Conservation (phyloP, 2,797 vertebrate species). For the Pseudochirops corinnae region DNA sequence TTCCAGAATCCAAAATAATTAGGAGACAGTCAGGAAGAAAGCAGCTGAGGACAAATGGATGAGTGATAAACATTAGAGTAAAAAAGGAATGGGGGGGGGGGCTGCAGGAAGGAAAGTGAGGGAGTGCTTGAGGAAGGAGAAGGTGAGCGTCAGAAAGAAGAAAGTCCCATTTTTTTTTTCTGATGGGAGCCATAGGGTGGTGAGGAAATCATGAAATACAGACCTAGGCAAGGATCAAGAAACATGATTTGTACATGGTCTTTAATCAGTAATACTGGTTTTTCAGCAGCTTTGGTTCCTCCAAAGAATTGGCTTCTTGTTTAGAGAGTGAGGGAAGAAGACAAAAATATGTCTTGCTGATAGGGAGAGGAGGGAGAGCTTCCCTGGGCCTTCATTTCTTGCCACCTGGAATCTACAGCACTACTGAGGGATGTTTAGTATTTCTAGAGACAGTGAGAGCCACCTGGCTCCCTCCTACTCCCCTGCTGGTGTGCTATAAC, state of each 20-base stretch:
- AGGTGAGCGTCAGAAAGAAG: neutral
- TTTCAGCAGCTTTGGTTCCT: neutral
- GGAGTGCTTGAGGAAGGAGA: neutral
- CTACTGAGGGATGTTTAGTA: neutral
- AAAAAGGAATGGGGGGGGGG: neutral
- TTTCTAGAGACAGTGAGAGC: neutral
- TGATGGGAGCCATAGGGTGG: neutral
- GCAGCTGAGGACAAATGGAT: neutral
- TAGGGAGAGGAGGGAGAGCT: neutral
- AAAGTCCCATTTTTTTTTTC: neutral
- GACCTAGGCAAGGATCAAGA: neutral
- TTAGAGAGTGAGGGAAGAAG: neutral
- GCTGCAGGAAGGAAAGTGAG: neutral
- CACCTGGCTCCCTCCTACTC: constrained; percentile 20
- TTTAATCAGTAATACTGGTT: neutral
- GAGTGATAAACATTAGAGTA: neutral
- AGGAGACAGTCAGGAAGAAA: neutral
- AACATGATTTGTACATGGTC: neutral
- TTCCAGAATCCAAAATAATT: neutral
- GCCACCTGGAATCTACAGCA: constrained; percentile 5
- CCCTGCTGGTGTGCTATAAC: constrained; percentile 41
- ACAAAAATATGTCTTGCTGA: neutral
- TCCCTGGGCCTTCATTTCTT: neutral
- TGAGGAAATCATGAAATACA: neutral
- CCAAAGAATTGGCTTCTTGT: neutral